These are phyloP conservation scores for Elachura formosa DNA, from an alignment of 2,113 vertebrate species.

Conservation along the genomic window DNA sequence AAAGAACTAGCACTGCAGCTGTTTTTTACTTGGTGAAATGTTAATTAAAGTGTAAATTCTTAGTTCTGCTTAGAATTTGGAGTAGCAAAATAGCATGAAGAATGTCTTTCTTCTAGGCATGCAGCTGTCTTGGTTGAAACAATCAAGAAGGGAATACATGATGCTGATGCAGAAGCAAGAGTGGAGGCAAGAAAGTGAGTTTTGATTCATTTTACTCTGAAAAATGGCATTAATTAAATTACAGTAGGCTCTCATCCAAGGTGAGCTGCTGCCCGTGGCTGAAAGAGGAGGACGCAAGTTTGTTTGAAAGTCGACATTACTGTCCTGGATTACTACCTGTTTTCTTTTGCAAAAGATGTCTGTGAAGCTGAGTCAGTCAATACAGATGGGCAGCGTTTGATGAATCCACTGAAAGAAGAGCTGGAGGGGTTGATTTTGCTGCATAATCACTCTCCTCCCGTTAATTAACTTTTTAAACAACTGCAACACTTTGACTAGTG, in stretches of 20 bases:
- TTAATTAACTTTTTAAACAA: neutral
- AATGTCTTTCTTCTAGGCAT: conserved; percentile 75
- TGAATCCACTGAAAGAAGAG: neutral
- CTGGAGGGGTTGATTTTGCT: neutral
- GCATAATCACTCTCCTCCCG: neutral
- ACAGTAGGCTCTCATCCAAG: neutral
- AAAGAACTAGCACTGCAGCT: neutral
- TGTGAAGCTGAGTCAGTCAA: neutral
- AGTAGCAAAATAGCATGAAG: neutral
- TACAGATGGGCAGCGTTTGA: neutral
- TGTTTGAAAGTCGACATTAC: neutral
- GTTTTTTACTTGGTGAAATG: neutral
- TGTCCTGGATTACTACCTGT: neutral
- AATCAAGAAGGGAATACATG: conserved; percentile 95
- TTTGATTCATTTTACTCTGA: neutral
- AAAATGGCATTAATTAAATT: neutral
- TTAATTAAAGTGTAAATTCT: neutral
- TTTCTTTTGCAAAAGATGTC: neutral
- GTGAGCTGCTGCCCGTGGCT: rapidly evolving
- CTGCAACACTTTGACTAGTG: neutral
- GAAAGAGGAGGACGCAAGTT: neutral
- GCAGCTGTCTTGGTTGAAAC: conserved; percentile 92
- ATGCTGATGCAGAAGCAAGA: conserved; percentile 94
- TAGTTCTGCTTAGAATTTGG: neutral
- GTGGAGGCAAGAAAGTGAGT: conserved; percentile 96